Evolutionary conservation across 2,888 invertebrate species (phyloP).

Genomic region (Orchesella flavescens): DNA sequence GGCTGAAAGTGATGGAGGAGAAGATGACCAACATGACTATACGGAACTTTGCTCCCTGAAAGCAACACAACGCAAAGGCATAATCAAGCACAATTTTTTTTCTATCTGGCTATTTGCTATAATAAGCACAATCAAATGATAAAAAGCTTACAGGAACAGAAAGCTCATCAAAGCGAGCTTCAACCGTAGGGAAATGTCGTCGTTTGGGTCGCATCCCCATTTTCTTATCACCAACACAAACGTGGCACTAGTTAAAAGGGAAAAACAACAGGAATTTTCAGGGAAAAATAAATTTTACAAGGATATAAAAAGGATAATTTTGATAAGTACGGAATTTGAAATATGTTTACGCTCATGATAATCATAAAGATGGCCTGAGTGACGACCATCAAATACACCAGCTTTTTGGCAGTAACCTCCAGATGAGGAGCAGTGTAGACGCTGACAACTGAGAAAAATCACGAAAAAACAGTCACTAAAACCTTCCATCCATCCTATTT

Average conservation of each 20-base stretch:
- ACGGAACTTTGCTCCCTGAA: too few species aligned
- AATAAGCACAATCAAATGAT: too few species aligned
- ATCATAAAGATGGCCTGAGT: slow-evolving; percentile 59
- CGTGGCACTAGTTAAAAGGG: neutral
- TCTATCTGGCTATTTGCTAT: too few species aligned
- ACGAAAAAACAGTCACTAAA: neutral
- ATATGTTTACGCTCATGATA: slow-evolving; percentile 43
- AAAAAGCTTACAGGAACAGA: neutral
- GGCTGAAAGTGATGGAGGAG: too few species aligned
- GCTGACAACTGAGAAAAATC: slow-evolving; percentile 21
- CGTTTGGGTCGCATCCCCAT: neutral
- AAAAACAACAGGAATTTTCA: too few species aligned
- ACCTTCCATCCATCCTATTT: too few species aligned
- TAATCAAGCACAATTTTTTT: too few species aligned
- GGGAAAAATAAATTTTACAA: too few species aligned
- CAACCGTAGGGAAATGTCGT: neutral
- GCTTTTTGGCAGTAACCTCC: slow-evolving; percentile 31
- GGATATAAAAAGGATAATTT: too few species aligned
- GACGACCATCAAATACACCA: slow-evolving; percentile 47
- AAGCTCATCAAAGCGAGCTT: neutral
- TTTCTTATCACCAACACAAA: neutral
- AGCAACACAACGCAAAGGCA: too few species aligned
- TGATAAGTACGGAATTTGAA: too few species aligned
- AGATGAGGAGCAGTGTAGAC: slow-evolving; percentile 42
- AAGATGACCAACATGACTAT: too few species aligned